A percentile compares a stretch with the other conserved stretches of the same genome.
Evolutionary conservation across 2,888 invertebrate genomes (phyloP).

Genomic region (Sesia bembeciformis): DNA sequence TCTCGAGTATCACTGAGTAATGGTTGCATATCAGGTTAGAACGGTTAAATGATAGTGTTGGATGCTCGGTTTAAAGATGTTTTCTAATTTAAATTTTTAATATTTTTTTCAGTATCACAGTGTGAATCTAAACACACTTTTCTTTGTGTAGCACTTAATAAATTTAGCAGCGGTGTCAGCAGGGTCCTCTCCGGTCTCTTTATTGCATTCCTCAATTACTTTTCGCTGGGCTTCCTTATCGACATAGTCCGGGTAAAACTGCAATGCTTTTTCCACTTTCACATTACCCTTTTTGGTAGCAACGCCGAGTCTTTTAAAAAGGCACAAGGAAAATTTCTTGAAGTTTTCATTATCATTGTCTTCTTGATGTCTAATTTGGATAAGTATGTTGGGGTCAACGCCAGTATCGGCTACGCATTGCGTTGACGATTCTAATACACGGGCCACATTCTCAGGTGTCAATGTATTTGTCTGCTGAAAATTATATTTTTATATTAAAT

Average conservation of each 20-base stretch:
- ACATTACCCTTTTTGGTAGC: constrained; percentile 18
- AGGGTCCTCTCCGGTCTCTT: constrained; percentile 19
- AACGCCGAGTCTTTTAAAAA: constrained; percentile 21
- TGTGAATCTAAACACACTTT: background rate
- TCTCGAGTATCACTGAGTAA: too few species aligned
- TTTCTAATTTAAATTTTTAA: too few species aligned
- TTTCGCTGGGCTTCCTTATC: constrained; percentile 22
- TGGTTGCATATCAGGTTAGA: too few species aligned
- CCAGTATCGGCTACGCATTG: constrained; percentile 3
- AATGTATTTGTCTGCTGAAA: constrained; percentile 2
- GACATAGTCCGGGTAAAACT: constrained; percentile 23
- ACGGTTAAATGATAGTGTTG: too few species aligned
- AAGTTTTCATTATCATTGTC: constrained; percentile 18
- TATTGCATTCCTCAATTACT: constrained; percentile 29
- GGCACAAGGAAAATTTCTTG: constrained; percentile 27
- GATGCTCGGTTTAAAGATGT: too few species aligned
- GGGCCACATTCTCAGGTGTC: constrained; percentile 1
- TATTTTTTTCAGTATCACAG: background rate
- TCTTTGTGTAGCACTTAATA: constrained; percentile 3
- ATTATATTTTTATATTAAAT: background rate
- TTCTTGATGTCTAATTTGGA: constrained; percentile 1
- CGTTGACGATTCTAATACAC: constrained; percentile 2
- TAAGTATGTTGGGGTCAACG: background rate
- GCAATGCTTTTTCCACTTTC: constrained; percentile 26
- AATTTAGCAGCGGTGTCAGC: constrained; percentile 18